phyloP scores from a whole-genome alignment of 2,888 invertebrate genomes.

The Neria commutata region DNA sequence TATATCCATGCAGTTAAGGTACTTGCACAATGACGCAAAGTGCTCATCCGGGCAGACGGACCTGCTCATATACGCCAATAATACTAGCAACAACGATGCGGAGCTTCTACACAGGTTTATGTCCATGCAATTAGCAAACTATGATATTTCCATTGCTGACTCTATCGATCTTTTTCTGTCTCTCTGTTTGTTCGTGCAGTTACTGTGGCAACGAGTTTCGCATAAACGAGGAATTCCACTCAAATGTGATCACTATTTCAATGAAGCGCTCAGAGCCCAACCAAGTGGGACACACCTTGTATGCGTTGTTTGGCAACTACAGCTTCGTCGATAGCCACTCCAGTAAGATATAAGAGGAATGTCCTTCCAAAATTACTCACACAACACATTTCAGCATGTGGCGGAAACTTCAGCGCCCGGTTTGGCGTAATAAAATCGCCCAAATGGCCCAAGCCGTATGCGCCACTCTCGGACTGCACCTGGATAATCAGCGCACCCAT shows the following conservation, averaged over 20 bases:
- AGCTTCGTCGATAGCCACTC: slow-evolving; percentile 24
- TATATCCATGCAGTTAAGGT: slow-evolving; percentile 49
- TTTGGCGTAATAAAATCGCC: slow-evolving; percentile 79
- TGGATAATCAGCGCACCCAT: slow-evolving; percentile 79
- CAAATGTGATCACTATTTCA: slow-evolving; percentile 29
- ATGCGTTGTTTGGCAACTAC: slow-evolving; percentile 27
- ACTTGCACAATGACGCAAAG: slow-evolving; percentile 20
- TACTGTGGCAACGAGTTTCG: slow-evolving; percentile 24
- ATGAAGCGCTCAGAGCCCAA: not conserved
- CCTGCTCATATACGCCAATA: slow-evolving; percentile 35
- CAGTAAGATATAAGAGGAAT: not conserved
- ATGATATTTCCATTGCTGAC: no score
- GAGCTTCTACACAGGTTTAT: slow-evolving; percentile 39
- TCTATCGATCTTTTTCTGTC: no score
- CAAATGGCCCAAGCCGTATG: slow-evolving; percentile 77
- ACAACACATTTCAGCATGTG: slow-evolving; percentile 70
- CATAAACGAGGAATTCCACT: slow-evolving; percentile 16
- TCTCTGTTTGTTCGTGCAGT: slow-evolving; percentile 12
- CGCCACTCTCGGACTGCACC: slow-evolving; percentile 71
- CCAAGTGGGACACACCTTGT: not conserved
- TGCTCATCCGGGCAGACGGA: slow-evolving; percentile 23
- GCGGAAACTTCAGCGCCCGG: slow-evolving; percentile 70
- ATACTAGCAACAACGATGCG: slow-evolving; percentile 20
- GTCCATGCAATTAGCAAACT: no score
- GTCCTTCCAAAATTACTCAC: not conserved